phyloP scores from a whole-genome alignment of 1,140 invertebrate genomes.

The Hycleus phaleratus region DNA sequence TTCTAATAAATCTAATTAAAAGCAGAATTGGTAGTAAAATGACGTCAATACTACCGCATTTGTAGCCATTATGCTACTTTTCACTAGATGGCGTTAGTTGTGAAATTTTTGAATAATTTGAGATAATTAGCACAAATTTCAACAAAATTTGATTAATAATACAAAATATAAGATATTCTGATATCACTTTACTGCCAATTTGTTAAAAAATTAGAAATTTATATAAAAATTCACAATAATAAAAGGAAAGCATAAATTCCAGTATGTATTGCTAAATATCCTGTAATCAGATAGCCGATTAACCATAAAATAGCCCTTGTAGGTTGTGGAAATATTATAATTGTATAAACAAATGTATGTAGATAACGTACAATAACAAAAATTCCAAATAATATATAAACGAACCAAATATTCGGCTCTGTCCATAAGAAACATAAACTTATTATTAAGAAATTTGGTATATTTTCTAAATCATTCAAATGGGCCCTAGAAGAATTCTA shows the following conservation, averaged over 20 bases:
- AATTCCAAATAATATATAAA: conserved; percentile 40
- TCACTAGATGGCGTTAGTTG: no score
- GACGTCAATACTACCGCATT: no score
- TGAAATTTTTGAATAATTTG: no score
- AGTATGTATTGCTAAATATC: conserved; percentile 21
- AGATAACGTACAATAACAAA: conserved; percentile 40
- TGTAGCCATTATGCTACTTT: no score
- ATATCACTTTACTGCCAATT: no score
- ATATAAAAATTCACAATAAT: neutral
- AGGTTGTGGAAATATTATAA: conserved; percentile 32
- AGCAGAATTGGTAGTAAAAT: no score
- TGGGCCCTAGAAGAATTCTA: conserved; percentile 39
- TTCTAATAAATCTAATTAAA: no score
- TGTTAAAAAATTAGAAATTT: no score
- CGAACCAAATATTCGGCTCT: conserved; percentile 33
- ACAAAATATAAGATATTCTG: no score
- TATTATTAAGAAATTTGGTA: conserved; percentile 43
- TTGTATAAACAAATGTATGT: conserved; percentile 38
- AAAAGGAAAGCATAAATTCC: conserved; percentile 18
- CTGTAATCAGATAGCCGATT: conserved; percentile 19
- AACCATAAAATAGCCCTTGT: conserved; percentile 23
- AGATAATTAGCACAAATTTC: no score
- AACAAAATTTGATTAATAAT: no score
- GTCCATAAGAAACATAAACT: conserved; percentile 42
- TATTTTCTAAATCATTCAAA: conserved; percentile 48